phyloP scores from a whole-genome alignment of 2,888 invertebrate species.

The Agrilus mali region DNA sequence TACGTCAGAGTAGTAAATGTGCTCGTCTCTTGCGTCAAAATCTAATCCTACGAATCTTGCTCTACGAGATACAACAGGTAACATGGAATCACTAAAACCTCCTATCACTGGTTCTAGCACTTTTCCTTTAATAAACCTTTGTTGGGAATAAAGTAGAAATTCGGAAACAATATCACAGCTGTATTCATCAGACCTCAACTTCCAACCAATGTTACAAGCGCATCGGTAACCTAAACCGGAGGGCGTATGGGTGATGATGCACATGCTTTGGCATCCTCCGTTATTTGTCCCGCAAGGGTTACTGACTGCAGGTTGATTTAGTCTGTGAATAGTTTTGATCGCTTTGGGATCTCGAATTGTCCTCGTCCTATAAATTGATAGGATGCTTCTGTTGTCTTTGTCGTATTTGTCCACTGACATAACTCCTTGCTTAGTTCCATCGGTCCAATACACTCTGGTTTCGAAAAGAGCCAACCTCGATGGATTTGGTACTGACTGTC shows the following conservation, averaged over 20 bases:
- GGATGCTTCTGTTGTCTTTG: constrained; percentile 58
- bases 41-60: constrained; percentile 92
- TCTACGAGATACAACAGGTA: constrained; percentile 82
- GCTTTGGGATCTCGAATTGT: constrained; percentile 75
- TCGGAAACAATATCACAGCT: constrained; percentile 74
- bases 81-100: constrained; percentile 88
- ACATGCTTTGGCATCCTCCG: constrained; percentile 88
- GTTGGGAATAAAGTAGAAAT: constrained; percentile 91
- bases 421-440: constrained; percentile 78
- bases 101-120: constrained; percentile 77
- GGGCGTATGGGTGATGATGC: constrained; percentile 65
- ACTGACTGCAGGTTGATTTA: constrained; percentile 58
- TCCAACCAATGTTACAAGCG: constrained; percentile 82
- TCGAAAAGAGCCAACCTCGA: constrained; percentile 74
- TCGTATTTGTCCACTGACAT: constrained; percentile 79
- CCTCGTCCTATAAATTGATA: constrained; percentile 66
- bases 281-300: constrained; percentile 82
- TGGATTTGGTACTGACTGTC: constrained; percentile 77
- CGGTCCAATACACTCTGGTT: constrained; percentile 82
- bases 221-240: constrained; percentile 79
- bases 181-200: constrained; percentile 57
- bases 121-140: constrained; percentile 89
- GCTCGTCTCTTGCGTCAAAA: constrained; percentile 79
- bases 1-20: constrained; percentile 96
- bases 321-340: constrained; percentile 66